Conservation (phyloP, 2,113 vertebrate genomes). For the Mionectes macconnelli region DNA sequence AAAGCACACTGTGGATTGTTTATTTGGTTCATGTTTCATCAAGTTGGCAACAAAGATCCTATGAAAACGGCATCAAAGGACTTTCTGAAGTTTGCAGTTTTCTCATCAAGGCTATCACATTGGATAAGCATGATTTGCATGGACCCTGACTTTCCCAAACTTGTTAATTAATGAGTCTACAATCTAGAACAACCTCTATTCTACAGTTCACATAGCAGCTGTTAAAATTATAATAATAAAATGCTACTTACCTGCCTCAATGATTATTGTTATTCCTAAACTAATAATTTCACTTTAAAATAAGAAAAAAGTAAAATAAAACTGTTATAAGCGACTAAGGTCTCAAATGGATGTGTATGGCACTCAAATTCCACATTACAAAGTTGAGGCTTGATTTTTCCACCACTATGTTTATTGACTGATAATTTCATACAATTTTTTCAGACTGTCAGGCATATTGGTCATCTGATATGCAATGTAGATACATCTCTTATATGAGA, state of each 20-base stretch:
- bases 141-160: neutral
- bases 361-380: neutral
- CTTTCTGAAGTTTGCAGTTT: neutral
- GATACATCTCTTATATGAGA: neutral
- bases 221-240: neutral
- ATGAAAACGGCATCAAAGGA: neutral
- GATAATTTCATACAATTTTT: neutral
- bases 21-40: neutral
- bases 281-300: neutral
- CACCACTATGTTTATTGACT: neutral
- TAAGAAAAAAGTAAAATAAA: neutral
- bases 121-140: neutral
- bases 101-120: neutral
- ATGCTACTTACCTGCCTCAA: neutral
- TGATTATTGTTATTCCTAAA: neutral
- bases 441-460: neutral
- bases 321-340: neutral
- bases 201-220: neutral
- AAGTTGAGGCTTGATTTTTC: neutral
- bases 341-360: neutral
- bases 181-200: neutral
- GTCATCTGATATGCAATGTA: neutral
- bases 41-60: neutral
- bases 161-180: neutral
- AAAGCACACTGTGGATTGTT: neutral